These are phyloP conservation scores for Galaxias olidus DNA, from an alignment of 2,797 vertebrate species.

Conservation along the genomic window DNA sequence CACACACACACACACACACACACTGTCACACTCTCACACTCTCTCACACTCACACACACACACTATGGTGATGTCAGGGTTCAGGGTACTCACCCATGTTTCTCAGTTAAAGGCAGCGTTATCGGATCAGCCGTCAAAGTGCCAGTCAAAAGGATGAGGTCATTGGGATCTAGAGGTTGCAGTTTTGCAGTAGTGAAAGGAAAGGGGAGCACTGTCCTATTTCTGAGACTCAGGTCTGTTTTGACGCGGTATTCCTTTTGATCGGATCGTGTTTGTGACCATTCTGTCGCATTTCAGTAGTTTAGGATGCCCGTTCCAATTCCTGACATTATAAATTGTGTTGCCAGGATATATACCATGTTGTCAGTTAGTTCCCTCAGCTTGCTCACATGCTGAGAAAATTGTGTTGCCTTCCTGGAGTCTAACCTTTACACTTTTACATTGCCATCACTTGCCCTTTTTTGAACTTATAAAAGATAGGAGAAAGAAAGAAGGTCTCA, in stretches of 20 bases:
- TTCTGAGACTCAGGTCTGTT: conserved; percentile 24
- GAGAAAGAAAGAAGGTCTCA: conserved; percentile 30
- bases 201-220: conserved; percentile 25
- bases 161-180: conserved; percentile 20
- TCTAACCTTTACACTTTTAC: neutral
- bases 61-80: neutral
- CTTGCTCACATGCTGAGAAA: too few species aligned
- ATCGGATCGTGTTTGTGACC: too few species aligned
- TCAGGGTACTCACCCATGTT: conserved; percentile 10
- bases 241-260: conserved; percentile 18
- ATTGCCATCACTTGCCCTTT: conserved; percentile 42
- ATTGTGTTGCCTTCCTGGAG: neutral
- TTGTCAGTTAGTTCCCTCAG: too few species aligned
- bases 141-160: conserved; percentile 35
- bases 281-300: too few species aligned
- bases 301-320: too few species aligned
- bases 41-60: conserved; percentile 1
- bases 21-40: conserved; percentile 15
- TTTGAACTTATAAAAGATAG: conserved; percentile 28
- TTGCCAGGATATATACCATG: too few species aligned
- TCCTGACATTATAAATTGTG: too few species aligned
- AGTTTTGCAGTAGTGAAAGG: conserved; percentile 24
- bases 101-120: conserved; percentile 10
- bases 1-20: conserved; percentile 1
- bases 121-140: conserved; percentile 1